Evolutionary conservation across 2,113 vertebrate species (phyloP).

Genomic region (Pygoscelis adeliae): DNA sequence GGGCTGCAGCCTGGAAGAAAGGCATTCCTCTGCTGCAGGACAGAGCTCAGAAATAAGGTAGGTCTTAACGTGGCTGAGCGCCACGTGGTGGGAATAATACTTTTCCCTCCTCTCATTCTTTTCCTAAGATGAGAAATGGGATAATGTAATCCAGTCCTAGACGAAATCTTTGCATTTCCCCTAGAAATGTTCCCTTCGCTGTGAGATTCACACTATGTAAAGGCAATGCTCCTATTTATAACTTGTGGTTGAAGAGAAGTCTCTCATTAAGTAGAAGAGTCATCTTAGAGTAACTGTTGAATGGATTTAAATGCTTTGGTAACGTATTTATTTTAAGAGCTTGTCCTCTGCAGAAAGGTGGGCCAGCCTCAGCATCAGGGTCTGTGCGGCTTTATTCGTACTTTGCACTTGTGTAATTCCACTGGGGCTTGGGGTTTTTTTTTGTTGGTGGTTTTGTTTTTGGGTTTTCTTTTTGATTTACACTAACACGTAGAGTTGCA

Average conservation of each 20-base stretch:
- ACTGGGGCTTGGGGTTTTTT: not conserved
- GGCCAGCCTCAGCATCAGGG: not conserved
- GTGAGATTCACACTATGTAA: not conserved
- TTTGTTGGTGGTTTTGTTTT: not conserved
- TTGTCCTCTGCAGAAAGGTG: not conserved
- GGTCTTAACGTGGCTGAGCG: not conserved
- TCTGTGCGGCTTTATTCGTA: not conserved
- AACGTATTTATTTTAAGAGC: not conserved
- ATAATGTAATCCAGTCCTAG: not conserved
- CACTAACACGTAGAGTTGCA: not conserved
- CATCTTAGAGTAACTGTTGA: not conserved
- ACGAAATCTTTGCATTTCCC: not conserved
- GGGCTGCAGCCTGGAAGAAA: not conserved
- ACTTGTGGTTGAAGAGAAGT: constrained; percentile 35
- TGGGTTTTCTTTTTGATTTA: not conserved
- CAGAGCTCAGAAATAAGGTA: not conserved
- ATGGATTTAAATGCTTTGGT: not conserved
- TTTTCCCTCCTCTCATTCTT: not conserved
- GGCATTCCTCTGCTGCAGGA: not conserved
- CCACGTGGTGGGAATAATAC: not conserved
- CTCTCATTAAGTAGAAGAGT: constrained; percentile 24
- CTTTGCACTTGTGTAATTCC: not conserved
- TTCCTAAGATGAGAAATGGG: not conserved
- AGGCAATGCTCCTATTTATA: constrained; percentile 31
- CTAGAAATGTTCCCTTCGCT: not conserved